A percentile compares a stretch with the other conserved stretches of the same genome.
These are phyloP conservation scores for Silurus aristotelis DNA, from an alignment of 2,797 vertebrate genomes.

Conservation along the genomic window DNA sequence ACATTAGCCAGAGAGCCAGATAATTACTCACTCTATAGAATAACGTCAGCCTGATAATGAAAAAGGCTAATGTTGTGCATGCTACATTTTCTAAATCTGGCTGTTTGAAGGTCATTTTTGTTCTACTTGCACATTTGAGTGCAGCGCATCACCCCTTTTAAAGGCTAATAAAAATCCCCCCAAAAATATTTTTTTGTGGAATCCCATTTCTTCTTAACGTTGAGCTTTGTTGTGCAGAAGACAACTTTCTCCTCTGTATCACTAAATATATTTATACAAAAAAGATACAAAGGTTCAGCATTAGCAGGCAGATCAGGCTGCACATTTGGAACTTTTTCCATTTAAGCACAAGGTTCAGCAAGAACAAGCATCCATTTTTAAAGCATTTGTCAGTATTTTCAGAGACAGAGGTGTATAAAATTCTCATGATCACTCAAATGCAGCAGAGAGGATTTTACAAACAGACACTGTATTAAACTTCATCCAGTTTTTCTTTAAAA, in stretches of 20 bases:
- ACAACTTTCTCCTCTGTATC: neutral
- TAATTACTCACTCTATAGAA: constrained; percentile 40
- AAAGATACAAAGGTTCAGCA: neutral
- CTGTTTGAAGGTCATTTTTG: constrained; percentile 25
- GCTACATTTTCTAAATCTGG: constrained; percentile 14
- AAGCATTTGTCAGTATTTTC: constrained; percentile 21
- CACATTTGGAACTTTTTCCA: constrained; percentile 8
- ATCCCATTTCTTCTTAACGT: neutral
- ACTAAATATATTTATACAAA: neutral
- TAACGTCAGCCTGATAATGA: constrained; percentile 23
- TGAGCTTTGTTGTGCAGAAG: neutral
- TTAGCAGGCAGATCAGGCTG: constrained; percentile 1
- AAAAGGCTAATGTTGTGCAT: constrained; percentile 21
- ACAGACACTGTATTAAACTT: neutral
- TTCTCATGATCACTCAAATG: neutral
- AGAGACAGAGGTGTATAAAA: neutral
- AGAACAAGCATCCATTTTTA: neutral
- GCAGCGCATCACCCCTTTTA: neutral
- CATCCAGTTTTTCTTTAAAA: neutral
- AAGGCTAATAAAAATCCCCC: neutral
- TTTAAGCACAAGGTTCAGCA: neutral
- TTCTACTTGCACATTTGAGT: neutral
- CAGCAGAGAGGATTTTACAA: neutral
- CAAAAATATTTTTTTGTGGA: neutral
- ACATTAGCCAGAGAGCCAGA: constrained; percentile 25